Evolutionary conservation across 2,888 invertebrate species (phyloP).

Genomic region (Clusia tigrina): DNA sequence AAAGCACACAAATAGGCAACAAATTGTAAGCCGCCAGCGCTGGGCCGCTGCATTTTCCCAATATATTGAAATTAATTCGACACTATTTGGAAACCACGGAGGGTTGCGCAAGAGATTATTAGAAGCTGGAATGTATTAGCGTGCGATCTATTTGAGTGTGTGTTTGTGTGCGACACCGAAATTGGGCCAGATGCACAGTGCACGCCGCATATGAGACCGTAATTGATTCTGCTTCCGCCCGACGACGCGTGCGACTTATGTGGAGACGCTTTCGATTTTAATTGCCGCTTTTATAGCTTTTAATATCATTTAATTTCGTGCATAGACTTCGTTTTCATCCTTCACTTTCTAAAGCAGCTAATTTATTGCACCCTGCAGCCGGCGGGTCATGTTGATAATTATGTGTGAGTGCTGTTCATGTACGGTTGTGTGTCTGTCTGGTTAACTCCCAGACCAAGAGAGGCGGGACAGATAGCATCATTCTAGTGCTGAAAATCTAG

Average conservation of each 20-base stretch:
- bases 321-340: no score
- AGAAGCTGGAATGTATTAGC: not conserved
- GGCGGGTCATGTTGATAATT: no score
- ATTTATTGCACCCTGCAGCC: no score
- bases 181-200: not conserved
- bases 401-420: no score
- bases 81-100: conserved; percentile 12
- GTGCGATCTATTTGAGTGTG: no score
- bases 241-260: not conserved
- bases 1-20: not conserved
- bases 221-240: not conserved
- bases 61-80: conserved; percentile 14
- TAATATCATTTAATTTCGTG: no score
- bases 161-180: not conserved
- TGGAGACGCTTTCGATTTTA: not conserved
- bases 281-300: no score
- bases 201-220: not conserved
- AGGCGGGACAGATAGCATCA: no score
- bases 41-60: not conserved
- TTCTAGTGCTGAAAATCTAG: no score
- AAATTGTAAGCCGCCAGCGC: not conserved
- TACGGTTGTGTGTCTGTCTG: no score
- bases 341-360: no score
- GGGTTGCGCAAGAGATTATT: not conserved
- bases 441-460: no score